Evolutionary conservation across 2,888 invertebrate genomes (phyloP), one percentile per base, ranked within the genome.

Genomic region (Parnassius mnemosyne): DNA sequence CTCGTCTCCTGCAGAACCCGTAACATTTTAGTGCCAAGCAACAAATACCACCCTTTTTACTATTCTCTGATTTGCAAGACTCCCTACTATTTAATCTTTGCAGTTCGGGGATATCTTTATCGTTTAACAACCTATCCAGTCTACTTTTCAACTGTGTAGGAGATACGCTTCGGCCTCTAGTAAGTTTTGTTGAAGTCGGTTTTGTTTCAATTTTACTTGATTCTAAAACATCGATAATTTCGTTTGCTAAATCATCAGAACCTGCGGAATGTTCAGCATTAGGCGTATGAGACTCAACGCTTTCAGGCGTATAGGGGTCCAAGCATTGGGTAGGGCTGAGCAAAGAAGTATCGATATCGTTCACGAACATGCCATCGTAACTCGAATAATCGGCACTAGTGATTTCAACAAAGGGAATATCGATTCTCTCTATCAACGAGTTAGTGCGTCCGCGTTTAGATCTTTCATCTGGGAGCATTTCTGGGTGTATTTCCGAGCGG

Each of bases 261-360:
- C 77, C 80, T 0, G 79, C 72, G 0, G 80, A 87, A 0, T 73
- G 71, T 49, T 90, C 93, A 0, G 93, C 90, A 65, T 92, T 92
- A 0, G 96, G 96, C 53, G 95, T 95, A 72, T 94, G 95, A 25
- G 96, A 95, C 74, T 96, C 96, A 68, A 94, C 92, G 80, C 95
- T 96, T 75, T 96, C 96, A n/a, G 96, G 96, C 0, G 96, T 96
- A 73, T 96, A 96, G 0, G 96, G 96, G 71, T 95, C 95, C 73
- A 94, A 84, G 74, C 87, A 89, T 3, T 70, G 82, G 1, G 76
- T 68, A 0, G 85, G 85, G 10, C 80, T 80, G 0, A 94, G 76
- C 41, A 92, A 75, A 1, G 92, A 89, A 5, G 84, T 87, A 69
- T 94, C 93, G 11, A 93, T 82, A 60, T 92, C 92, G 68, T 93